Base-by-base conservation (phyloP, 2,797 vertebrate genomes). In the Takifugu ocellatus region DNA sequence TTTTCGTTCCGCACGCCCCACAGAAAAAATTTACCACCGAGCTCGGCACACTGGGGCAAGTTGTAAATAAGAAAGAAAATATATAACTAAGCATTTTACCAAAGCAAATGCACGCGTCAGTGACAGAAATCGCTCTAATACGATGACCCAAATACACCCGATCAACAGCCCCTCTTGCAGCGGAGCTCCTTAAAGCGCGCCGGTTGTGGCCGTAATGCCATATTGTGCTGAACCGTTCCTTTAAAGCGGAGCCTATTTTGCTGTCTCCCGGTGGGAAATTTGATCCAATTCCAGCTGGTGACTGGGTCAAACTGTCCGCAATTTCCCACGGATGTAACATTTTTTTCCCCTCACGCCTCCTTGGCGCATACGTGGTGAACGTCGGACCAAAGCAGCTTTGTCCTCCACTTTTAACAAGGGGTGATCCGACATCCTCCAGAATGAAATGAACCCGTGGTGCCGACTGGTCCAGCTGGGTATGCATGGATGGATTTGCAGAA, bases 401-500 rank as follows among this genome's bases (percentile, higher is more conserved):
- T 75, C 56, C 61, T 68, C 49, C 67, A 59, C 60, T 72, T 57
- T 66, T 73, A 50, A 49, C 59, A 44, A 71, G 78, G 74, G 27
- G 14, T 65, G 61, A 36, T 60, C 49, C 55, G 79, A 63, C 65
- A 63, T 46, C 72, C 83, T 83, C 86, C 77, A 87, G 84, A 81
- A 39, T 14, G 12, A 10, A 39, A 11, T 39, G 36, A 39, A 39
- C n/a, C 16, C 44, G 21, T 50, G 70, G 49, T 61, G 48, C 57
- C 56, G 66, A 66, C 52, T 46, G 71, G 82, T 70, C 71, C 31
- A 56, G 54, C 82, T 54, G 62, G 67, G 63, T 77, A 59, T 84
- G 86, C 86, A 85, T 81, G 82, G 75, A 63, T 77, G 81, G 75
- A 72, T 85, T 75, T 84, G 81, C 75, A 85, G 75, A 75, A 74